Base-by-base conservation (phyloP, 2,888 invertebrate species). In the Eupithecia abbreviata region DNA sequence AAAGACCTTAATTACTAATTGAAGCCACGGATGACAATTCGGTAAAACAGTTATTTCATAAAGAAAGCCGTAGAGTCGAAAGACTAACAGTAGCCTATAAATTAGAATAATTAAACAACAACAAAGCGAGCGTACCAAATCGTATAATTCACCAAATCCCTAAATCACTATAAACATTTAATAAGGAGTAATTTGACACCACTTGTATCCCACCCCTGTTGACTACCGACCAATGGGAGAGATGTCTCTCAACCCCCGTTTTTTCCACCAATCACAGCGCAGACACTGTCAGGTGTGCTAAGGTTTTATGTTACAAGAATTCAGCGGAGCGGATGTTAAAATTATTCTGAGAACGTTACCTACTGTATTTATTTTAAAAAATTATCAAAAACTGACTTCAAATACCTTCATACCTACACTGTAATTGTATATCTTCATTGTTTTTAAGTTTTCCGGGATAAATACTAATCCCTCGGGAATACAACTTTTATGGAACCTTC, bases 101-200 rank as follows among this genome's bases (percentile, higher is more conserved):
- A 62, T 72, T 67, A 75, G 82, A 82, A 82, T 84, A 81, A 85
- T 82, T 82, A 77, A 75, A 55, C 49, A 3, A 15, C 65, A 76
- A 73, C 75, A 81, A 82, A 77, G 73, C 75, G 81, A 78, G 73
- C 76, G 82, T 75, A 76, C 41, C 66, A 82, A 84, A 84, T 84
- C 84, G 83, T 78, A 78, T 82, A 82, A 83, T 84, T 83, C 82
- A 84, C 82, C 72, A 83, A 89, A 88, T 87, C 89, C 85, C 82
- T 91, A 92, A 92, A 93, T 92, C 92, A 92, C 90, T 88, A 81
- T 81, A 82, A 82, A 84, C 83, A 82, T 85, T 89, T 92, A 91
- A 89, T 91, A 91, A 90, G 88, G 88, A 84, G 93, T 84, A 90
- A 92, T 84, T 77, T 78, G 91, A 92, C 81, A 90, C 90, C 86